Conservation (phyloP, 2,888 invertebrate genomes). For the Thereva nobilitata region DNA sequence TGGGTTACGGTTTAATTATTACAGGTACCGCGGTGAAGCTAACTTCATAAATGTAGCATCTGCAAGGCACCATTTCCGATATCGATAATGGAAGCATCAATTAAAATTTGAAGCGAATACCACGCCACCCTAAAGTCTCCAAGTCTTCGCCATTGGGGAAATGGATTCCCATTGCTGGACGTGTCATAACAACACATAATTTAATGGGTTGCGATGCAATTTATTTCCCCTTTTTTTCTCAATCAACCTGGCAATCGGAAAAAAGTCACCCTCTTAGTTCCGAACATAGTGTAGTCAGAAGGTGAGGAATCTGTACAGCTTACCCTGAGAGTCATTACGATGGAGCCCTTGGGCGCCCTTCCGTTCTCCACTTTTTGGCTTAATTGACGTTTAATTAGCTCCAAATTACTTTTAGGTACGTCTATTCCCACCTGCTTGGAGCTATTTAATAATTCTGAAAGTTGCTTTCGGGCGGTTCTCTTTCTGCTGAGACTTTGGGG, state of each 20-base stretch:
- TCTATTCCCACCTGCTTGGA: conserved; percentile 15
- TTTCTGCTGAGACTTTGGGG: not conserved
- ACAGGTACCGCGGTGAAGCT: not conserved
- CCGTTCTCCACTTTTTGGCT: not conserved
- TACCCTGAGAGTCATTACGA: not conserved
- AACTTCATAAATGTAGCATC: not conserved
- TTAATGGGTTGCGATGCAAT: conserved; percentile 29
- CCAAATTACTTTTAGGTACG: conserved; percentile 26
- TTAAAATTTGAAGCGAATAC: not conserved
- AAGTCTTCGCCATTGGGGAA: not conserved
- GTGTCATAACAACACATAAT: conserved; percentile 20
- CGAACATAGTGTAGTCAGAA: not conserved
- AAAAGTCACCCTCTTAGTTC: conserved; percentile 10
- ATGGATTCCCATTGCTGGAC: not conserved
- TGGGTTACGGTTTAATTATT: not conserved
- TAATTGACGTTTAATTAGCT: conserved; percentile 23
- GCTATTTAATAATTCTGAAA: not conserved
- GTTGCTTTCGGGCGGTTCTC: not conserved
- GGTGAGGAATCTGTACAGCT: not conserved
- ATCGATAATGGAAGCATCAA: not conserved
- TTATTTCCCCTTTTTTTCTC: conserved; percentile 21
- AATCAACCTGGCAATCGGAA: conserved; percentile 20
- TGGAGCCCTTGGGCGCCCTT: not conserved
- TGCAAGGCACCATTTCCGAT: not conserved
- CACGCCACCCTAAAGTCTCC: not conserved